Evolutionary conservation across 2,113 vertebrate species (phyloP).

Genomic region (Toxotes chatareus): DNA sequence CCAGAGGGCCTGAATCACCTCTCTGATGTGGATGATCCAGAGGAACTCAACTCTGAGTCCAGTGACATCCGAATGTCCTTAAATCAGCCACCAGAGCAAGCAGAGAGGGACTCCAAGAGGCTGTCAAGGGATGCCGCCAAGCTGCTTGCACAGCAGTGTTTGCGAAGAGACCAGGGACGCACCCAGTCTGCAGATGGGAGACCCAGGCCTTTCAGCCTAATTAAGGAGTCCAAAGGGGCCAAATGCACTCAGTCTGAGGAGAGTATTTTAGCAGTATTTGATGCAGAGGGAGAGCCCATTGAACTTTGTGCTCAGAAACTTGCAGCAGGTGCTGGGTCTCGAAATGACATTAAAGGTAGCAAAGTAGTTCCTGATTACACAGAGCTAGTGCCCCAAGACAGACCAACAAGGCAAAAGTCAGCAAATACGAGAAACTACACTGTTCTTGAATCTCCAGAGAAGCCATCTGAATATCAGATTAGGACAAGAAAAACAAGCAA

Average conservation of each 20-base stretch:
- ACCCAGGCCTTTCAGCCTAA: constrained; percentile 84
- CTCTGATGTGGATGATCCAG: constrained; percentile 87
- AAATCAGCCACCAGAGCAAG: constrained; percentile 76
- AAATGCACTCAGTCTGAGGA: constrained; percentile 89
- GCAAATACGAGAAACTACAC: constrained; percentile 73
- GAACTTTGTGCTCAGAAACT: constrained; percentile 87
- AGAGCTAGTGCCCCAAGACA: constrained; percentile 83
- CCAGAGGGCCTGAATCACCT: constrained; percentile 76
- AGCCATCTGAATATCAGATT: constrained; percentile 75
- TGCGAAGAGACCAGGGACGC: constrained; percentile 78
- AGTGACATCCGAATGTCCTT: constrained; percentile 82
- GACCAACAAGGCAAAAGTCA: constrained; percentile 76
- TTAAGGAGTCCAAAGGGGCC: constrained; percentile 84
- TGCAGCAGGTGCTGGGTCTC: constrained; percentile 75
- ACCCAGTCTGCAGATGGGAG: constrained; percentile 81
- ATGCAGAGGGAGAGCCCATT: constrained; percentile 89
- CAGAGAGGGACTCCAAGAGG: constrained; percentile 75
- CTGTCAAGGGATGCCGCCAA: constrained; percentile 68
- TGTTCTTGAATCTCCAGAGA: constrained; percentile 81
- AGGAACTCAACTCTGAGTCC: constrained; percentile 86
- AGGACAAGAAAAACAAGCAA: constrained; percentile 53
- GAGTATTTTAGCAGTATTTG: constrained; percentile 86
- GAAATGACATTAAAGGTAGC: constrained; percentile 79
- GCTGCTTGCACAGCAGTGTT: constrained; percentile 70
- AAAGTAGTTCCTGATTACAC: constrained; percentile 75